These are phyloP conservation scores for Excalfactoria chinensis DNA, from an alignment of 2,113 vertebrate genomes.

Conservation along the genomic window DNA sequence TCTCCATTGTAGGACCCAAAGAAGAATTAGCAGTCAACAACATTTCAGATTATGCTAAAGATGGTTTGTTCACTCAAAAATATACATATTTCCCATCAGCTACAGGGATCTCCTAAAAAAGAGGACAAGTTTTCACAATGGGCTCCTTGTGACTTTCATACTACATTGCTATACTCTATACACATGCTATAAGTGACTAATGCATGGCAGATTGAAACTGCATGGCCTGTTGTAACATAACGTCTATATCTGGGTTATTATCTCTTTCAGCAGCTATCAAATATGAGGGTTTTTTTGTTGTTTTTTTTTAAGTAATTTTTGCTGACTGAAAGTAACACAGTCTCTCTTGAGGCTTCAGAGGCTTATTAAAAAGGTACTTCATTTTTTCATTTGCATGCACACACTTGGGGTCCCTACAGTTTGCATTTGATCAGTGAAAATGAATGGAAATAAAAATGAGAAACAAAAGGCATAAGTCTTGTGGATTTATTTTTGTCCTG, in stretches of 20 bases:
- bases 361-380: constrained; percentile 50
- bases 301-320: constrained; percentile 34
- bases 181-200: neutral
- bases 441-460: constrained; percentile 66
- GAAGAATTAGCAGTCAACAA: constrained; percentile 53
- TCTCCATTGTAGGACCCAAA: constrained; percentile 36
- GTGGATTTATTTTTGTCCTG: constrained; percentile 66
- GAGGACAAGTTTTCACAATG: constrained; percentile 40
- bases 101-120: neutral
- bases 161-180: neutral
- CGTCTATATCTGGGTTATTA: constrained; percentile 31
- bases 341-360: constrained; percentile 29
- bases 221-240: constrained; percentile 33
- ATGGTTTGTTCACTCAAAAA: constrained; percentile 18
- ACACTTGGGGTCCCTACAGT: neutral
- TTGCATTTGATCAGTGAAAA: constrained; percentile 53
- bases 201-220: constrained; percentile 57
- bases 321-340: constrained; percentile 41
- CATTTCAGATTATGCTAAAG: constrained; percentile 16
- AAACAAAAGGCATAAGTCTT: constrained; percentile 54
- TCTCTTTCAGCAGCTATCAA: constrained; percentile 51
- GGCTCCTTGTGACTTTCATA: constrained; percentile 40
- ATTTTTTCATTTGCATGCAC: constrained; percentile 47
- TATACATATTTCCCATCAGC: neutral
- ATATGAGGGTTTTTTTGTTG: constrained; percentile 4